Conservation (phyloP, 2,888 invertebrate genomes). For the Heliothis peltigera region DNA sequence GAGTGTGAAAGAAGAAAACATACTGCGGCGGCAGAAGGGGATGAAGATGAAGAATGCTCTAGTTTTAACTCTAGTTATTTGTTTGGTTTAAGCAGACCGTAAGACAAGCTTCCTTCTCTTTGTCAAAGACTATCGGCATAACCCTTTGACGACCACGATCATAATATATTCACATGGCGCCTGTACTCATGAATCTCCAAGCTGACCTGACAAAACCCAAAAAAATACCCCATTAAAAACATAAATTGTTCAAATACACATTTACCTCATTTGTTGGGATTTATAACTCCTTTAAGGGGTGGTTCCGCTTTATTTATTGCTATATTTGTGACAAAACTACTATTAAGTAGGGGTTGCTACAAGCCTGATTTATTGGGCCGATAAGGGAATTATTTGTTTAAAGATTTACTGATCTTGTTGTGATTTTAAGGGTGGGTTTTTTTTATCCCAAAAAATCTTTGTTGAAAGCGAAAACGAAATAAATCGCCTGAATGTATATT, state of each 20-base stretch:
- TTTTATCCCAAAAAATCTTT: slow-evolving; percentile 4
- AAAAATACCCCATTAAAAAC: slow-evolving; percentile 45
- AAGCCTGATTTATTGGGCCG: slow-evolving; percentile 67
- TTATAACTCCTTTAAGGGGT: slow-evolving; percentile 77
- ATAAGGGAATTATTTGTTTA: slow-evolving; percentile 63
- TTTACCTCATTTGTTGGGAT: slow-evolving; percentile 68
- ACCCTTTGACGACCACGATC: slow-evolving; percentile 5
- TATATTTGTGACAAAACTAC: slow-evolving; percentile 84
- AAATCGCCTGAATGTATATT: no score
- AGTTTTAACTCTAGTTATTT: no score
- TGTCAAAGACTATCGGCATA: neutral
- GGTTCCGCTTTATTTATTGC: slow-evolving; percentile 79
- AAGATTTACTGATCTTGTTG: slow-evolving; percentile 43
- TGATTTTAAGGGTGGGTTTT: slow-evolving; percentile 13
- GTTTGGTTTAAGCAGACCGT: no score
- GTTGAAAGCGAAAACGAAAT: no score
- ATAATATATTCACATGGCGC: slow-evolving; percentile 11
- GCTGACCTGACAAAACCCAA: slow-evolving; percentile 26
- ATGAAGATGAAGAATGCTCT: no score
- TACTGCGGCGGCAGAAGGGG: no score
- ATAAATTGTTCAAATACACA: slow-evolving; percentile 59
- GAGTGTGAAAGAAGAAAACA: no score
- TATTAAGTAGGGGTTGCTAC: slow-evolving; percentile 72
- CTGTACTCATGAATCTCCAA: slow-evolving; percentile 9
- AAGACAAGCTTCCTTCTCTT: no score